phyloP scores from a whole-genome alignment of 2,113 vertebrate species.

The Sphaerodactylus townsendi region DNA sequence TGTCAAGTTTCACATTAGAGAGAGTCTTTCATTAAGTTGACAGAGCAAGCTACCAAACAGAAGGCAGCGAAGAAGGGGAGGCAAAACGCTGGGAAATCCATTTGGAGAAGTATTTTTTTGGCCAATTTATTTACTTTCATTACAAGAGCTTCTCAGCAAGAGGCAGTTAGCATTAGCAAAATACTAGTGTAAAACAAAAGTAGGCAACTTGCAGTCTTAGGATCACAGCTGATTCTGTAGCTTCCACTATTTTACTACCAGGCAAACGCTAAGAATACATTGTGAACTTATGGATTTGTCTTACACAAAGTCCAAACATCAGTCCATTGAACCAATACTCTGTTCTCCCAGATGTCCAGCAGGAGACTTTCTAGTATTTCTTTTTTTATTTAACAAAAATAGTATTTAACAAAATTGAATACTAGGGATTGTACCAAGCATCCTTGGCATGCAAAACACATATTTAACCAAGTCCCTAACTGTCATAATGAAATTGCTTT shows the following conservation, averaged over 20 bases:
- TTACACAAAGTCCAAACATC: background rate
- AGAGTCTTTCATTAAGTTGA: constrained; percentile 39
- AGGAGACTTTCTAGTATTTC: background rate
- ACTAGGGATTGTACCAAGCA: background rate
- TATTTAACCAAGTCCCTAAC: background rate
- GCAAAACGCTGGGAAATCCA: constrained; percentile 15
- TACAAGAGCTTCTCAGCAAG: background rate
- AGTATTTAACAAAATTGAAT: background rate
- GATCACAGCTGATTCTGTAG: background rate
- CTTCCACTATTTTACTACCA: background rate
- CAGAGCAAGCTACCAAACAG: constrained; percentile 30
- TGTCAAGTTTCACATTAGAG: background rate
- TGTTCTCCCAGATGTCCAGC: background rate
- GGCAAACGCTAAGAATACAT: background rate
- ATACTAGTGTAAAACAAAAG: background rate
- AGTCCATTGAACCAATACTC: background rate
- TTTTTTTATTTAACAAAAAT: background rate
- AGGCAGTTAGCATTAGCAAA: background rate
- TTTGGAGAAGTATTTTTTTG: constrained; percentile 12
- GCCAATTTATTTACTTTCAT: background rate
- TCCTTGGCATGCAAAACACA: too few relatives aligned
- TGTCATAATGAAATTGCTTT: background rate
- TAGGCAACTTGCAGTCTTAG: background rate
- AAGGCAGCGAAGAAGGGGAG: background rate
- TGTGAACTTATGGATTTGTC: background rate